Percentiles rank a stretch among this genome's conserved stretches.
phyloP scores from a whole-genome alignment of 2,888 invertebrate species.

The Acronicta alni region DNA sequence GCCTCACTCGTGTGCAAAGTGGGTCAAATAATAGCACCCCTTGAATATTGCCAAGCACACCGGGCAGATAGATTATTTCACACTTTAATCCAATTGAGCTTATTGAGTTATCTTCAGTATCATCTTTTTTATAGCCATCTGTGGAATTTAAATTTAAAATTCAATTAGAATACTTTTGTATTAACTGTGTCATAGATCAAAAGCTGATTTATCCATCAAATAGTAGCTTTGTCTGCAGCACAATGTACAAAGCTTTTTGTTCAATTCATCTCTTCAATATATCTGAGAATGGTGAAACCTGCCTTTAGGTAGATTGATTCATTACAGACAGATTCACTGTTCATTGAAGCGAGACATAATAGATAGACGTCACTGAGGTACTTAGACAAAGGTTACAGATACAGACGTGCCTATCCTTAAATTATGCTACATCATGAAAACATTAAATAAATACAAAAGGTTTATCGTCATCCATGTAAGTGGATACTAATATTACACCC shows the following conservation, averaged over 20 bases:
- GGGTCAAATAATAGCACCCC: conserved; percentile 70
- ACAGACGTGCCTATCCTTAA: conserved; percentile 17
- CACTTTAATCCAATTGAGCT: conserved; percentile 62
- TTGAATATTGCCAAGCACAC: conserved; percentile 53
- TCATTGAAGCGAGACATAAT: conserved; percentile 25
- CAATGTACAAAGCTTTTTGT: conserved; percentile 17
- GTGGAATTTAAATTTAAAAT: conserved; percentile 21
- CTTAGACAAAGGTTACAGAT: conserved; percentile 21
- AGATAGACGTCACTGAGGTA: conserved; percentile 20
- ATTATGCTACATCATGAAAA: conserved; percentile 14
- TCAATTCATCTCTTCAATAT: conserved; percentile 26
- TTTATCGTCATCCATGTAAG: conserved; percentile 31
- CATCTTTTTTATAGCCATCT: conserved; percentile 35
- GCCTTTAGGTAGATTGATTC: conserved; percentile 49
- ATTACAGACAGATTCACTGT: conserved; percentile 35
- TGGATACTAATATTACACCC: conserved; percentile 32
- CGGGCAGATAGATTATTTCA: conserved; percentile 57
- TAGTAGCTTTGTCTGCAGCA: conserved; percentile 5
- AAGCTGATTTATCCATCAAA: conserved; percentile 19
- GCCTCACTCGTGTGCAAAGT: conserved; percentile 54
- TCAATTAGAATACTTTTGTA: conserved; percentile 7
- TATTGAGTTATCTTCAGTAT: conserved; percentile 55
- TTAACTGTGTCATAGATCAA: not conserved
- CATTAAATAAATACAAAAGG: conserved; percentile 30
- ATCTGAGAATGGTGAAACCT: conserved; percentile 21